A percentile compares a stretch with the other conserved stretches of the same genome.
Conservation (phyloP, 35 echinoderm and acorn worm genomes). For the Ophioderma brevispina region DNA sequence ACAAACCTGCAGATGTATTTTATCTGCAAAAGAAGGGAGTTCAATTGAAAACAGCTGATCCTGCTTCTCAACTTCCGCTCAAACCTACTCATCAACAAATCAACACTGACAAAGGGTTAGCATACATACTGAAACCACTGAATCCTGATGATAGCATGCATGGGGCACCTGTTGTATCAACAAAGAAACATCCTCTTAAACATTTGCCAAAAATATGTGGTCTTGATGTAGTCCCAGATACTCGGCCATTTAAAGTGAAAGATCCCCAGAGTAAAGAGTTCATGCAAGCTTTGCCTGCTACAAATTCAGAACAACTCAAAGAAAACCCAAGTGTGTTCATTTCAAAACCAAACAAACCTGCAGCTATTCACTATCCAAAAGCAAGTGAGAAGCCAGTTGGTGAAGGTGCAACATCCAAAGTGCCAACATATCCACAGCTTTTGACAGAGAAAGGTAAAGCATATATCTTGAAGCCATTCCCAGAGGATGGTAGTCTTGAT, state of each 20-base stretch:
- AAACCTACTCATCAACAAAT: conserved; percentile 15
- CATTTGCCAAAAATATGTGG: background rate
- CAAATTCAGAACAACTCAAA: conserved; percentile 20
- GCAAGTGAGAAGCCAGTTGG: background rate
- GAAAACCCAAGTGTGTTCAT: background rate
- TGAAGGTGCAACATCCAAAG: background rate
- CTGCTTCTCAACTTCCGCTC: background rate
- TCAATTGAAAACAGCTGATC: too few species aligned
- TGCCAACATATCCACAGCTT: background rate
- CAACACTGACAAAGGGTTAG: conserved; percentile 42
- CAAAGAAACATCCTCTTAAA: background rate
- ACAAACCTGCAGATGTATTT: conserved; percentile 26
- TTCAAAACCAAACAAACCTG: conserved; percentile 21
- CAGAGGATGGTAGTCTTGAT: background rate
- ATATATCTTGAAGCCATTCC: conserved; percentile 22
- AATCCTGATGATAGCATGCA: background rate
- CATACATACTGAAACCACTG: conserved; percentile 43
- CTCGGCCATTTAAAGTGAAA: conserved; percentile 13
- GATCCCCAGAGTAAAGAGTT: conserved; percentile 53
- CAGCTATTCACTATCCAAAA: conserved; percentile 39
- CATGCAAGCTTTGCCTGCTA: conserved; percentile 51
- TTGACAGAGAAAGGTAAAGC: conserved; percentile 29
- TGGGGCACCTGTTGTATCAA: background rate
- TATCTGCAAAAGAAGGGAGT: background rate
- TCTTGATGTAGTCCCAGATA: background rate